Percentiles rank a stretch among this genome's conserved stretches.
phyloP scores from a whole-genome alignment of 1,140 invertebrate species.

The Orius insidiosus region DNA sequence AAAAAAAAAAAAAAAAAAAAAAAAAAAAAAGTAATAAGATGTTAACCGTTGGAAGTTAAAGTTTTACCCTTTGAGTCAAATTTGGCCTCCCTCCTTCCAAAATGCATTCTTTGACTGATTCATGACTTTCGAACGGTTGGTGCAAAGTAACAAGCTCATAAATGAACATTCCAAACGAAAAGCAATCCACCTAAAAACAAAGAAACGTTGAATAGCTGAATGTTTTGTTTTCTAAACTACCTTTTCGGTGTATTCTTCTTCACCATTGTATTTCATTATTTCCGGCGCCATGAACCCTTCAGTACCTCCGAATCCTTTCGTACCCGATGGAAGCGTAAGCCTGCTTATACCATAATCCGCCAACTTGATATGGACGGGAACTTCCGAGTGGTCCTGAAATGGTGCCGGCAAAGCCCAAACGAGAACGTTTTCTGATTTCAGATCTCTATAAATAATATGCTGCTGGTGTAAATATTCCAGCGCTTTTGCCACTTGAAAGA shows the following conservation, averaged over 20 bases:
- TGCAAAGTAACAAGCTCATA: conserved; percentile 89
- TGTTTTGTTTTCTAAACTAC: conserved; percentile 27
- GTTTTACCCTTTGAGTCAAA: conserved; percentile 54
- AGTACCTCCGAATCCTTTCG: conserved; percentile 93
- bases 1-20: conserved; percentile 10
- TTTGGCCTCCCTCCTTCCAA: conserved; percentile 83
- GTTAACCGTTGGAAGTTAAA: too few species aligned
- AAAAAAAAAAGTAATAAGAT: too few species aligned
- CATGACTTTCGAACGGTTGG: conserved; percentile 87
- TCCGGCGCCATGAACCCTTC: conserved; percentile 98
- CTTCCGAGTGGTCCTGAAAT: conserved; percentile 40
- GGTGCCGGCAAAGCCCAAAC: conserved; percentile 84
- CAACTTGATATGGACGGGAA: conserved; percentile 72
- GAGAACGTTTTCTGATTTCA: conserved; percentile 96
- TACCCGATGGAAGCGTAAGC: conserved; percentile 69
- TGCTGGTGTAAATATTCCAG: conserved; percentile 90
- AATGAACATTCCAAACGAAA: conserved; percentile 98
- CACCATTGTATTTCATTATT: conserved; percentile 94
- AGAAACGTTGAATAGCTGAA: conserved; percentile 3
- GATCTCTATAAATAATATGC: conserved; percentile 87
- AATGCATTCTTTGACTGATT: conserved; percentile 89
- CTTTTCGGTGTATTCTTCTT: conserved; percentile 97
- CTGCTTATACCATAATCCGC: conserved; percentile 94
- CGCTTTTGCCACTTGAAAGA: conserved; percentile 81
- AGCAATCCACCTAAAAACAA: conserved; percentile 70